phyloP scores from a whole-genome alignment of 2,888 invertebrate species.

The Taenaris catops region DNA sequence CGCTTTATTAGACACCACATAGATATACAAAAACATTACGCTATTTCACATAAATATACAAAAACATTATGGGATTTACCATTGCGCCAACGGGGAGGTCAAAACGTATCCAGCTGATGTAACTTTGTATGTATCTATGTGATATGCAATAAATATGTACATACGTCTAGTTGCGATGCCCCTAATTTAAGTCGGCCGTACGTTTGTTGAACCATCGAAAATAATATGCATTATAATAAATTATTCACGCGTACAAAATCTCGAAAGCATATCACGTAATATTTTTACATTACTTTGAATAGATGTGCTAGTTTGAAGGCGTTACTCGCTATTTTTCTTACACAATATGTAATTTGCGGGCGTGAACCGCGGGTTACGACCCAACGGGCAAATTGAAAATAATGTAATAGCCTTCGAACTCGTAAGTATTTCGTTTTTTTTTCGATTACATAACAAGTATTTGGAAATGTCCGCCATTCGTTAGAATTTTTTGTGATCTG shows the following conservation, averaged over 20 bases:
- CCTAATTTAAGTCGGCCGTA: neutral
- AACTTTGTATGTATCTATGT: too few species aligned
- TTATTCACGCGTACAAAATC: constrained; percentile 16
- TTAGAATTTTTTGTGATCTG: neutral
- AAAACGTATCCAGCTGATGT: too few species aligned
- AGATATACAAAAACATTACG: too few species aligned
- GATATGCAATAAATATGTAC: too few species aligned
- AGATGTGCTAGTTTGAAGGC: constrained; percentile 6
- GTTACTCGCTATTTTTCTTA: constrained; percentile 37
- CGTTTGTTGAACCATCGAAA: neutral
- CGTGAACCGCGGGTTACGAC: constrained; percentile 31
- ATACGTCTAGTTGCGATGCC: too few species aligned
- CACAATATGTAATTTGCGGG: constrained; percentile 52
- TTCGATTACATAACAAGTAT: constrained; percentile 12
- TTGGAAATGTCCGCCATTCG: neutral
- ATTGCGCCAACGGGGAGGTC: too few species aligned
- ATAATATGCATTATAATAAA: constrained; percentile 8
- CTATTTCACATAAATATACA: too few species aligned
- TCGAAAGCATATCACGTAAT: constrained; percentile 19
- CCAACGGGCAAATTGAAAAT: constrained; percentile 25
- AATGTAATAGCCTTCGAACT: constrained; percentile 38
- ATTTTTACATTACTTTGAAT: constrained; percentile 18
- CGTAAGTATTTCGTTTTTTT: constrained; percentile 31
- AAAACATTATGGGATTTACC: too few species aligned
- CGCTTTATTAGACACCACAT: too few species aligned